Evolutionary conservation across 2,797 vertebrate genomes (phyloP), one percentile per base, ranked within the genome.

Genomic region (Gephyroberyx darwinii): DNA sequence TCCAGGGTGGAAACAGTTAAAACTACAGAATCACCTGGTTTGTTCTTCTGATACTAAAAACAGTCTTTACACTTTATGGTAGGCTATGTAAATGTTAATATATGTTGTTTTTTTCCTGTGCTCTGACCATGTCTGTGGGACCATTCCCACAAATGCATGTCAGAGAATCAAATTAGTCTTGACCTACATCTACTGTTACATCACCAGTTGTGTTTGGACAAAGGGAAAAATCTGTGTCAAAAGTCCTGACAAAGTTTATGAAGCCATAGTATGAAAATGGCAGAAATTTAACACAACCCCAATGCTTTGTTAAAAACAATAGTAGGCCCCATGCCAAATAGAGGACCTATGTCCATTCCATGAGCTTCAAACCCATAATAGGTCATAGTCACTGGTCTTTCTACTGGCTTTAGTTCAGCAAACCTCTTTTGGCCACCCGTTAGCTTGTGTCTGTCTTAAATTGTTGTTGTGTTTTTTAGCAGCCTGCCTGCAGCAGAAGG

Each of bases 181-280:
- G 89, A 89, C 87, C 85, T 80, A 88, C 39, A 84, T 87, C 69
- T 80, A 37, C 51, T 22, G 70, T 91, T 90, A 90, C 68, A 85
- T 88, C 82, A 90, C 61, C 72, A 75, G 60, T 58, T 77, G 72
- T 52, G 69, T 69, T 71, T 65, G 39, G 47, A 78, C 79, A 82
- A 86, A 82, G 53, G 60, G 31, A 13, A 74, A 78, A 51, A 37
- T 45, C n/a, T 45, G 6, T 64, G 63, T 80, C 62, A 68, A 12
- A 71, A 53, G 45, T 67, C 48, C 60, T 22, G 30, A 19, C 5
- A 12, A 66, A 79, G 8, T 19, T 61, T 22, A 70, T 17, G 30
- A 70, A 57, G 63, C 37, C 26, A 30, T 16, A 17, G 50, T 19
- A 53, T 30, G 17, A 50, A 68, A 64, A 56, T 19, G 0, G 26